phyloP scores from a whole-genome alignment of 2,113 vertebrate genomes.

The Catharus fuscescens region DNA sequence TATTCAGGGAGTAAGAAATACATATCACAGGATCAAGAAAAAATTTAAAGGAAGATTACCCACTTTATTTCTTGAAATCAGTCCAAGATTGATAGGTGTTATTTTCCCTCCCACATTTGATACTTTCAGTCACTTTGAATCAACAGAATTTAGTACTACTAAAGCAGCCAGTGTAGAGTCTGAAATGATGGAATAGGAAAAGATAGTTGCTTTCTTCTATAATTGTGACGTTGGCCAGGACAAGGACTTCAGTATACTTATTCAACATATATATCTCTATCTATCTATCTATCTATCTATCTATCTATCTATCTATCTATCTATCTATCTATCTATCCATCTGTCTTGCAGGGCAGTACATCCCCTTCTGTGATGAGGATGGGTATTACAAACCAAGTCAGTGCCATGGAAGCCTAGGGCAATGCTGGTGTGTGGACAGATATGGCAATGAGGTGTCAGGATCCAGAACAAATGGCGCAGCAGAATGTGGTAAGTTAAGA shows the following conservation, averaged over 20 bases:
- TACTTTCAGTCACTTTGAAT: background rate
- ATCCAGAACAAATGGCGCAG: constrained; percentile 83
- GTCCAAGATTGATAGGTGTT: background rate
- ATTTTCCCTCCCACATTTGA: background rate
- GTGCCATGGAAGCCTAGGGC: constrained; percentile 87
- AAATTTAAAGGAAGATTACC: background rate
- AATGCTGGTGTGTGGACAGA: constrained; percentile 98
- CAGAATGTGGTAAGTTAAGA: constrained; percentile 85
- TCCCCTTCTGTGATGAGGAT: constrained; percentile 92
- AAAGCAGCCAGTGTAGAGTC: background rate
- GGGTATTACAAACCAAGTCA: constrained; percentile 94
- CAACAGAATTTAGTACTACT: background rate
- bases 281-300: too few relatives aligned
- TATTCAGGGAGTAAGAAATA: background rate
- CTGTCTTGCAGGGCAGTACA: constrained; percentile 80
- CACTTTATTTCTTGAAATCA: background rate
- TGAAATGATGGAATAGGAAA: background rate
- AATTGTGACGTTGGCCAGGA: background rate
- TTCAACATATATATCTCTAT: background rate
- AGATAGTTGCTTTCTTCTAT: background rate
- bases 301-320: too few relatives aligned
- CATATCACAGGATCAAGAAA: background rate
- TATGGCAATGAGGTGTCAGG: constrained; percentile 92
- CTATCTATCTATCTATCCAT: background rate
- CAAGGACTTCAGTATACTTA: background rate